phyloP scores from a whole-genome alignment of 1,140 invertebrate genomes.

The Neodiprion fabricii region DNA sequence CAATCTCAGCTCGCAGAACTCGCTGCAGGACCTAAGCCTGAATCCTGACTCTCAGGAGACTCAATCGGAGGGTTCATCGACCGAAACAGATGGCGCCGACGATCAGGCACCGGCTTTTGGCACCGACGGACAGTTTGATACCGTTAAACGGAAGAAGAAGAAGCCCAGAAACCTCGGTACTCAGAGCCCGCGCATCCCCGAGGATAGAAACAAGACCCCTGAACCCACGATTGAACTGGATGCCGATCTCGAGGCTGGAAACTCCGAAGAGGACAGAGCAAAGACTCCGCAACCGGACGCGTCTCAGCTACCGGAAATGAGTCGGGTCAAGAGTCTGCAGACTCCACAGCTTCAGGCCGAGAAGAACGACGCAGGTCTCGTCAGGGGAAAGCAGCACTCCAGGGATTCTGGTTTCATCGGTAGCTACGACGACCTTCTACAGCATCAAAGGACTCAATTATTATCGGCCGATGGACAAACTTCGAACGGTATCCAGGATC shows the following conservation, averaged over 20 bases:
- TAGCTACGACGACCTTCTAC: conserved; percentile 84
- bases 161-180: conserved; percentile 59
- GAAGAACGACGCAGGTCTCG: not conserved
- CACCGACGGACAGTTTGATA: conserved; percentile 79
- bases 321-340: conserved; percentile 11
- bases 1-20: conserved; percentile 62
- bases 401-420: conserved; percentile 87
- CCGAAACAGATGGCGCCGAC: conserved; percentile 80
- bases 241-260: conserved; percentile 42
- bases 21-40: conserved; percentile 50
- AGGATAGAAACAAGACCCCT: conserved; percentile 62
- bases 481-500: conserved; percentile 1
- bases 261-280: conserved; percentile 63
- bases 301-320: conserved; percentile 28
- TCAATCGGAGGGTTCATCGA: conserved; percentile 73
- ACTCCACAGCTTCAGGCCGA: conserved; percentile 10
- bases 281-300: conserved; percentile 69
- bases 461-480: conserved; percentile 35
- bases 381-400: conserved; percentile 74
- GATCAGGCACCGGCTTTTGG: conserved; percentile 65
- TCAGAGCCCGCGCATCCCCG: conserved; percentile 51
- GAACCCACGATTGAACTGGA: conserved; percentile 56
- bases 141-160: conserved; percentile 83
- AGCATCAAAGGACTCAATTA: conserved; percentile 60
- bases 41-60: conserved; percentile 50